phyloP scores from a whole-genome alignment of 2,797 vertebrate species.

The Stomatorhinus walkeri region DNA sequence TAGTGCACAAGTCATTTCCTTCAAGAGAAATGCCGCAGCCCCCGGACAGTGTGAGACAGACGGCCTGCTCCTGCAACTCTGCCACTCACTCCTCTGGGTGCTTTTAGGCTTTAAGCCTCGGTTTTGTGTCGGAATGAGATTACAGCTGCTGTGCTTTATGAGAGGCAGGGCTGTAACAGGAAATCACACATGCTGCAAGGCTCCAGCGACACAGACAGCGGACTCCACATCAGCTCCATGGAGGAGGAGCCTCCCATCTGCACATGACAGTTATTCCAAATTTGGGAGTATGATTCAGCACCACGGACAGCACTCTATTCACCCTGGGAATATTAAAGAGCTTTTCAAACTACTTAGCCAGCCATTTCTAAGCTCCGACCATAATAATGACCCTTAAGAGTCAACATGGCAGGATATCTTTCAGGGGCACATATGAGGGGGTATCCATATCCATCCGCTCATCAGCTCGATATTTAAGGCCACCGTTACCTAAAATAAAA shows the following conservation, averaged over 20 bases:
- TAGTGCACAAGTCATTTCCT: not conserved
- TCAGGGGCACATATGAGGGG: not conserved
- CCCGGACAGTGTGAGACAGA: not conserved
- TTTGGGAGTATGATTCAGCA: not conserved
- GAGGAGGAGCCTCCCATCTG: not conserved
- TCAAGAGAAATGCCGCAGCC: not conserved
- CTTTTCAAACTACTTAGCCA: not conserved
- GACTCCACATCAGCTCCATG: not conserved
- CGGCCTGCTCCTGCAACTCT: not conserved
- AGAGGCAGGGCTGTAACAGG: not conserved
- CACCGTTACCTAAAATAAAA: not conserved
- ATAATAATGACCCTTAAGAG: not conserved
- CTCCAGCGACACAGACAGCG: not conserved
- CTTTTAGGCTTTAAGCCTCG: not conserved
- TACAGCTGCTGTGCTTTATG: not conserved
- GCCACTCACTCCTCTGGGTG: not conserved
- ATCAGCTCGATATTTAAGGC: not conserved
- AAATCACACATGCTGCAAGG: not conserved
- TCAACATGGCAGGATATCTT: not conserved
- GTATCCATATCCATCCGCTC: not conserved
- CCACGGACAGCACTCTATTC: not conserved
- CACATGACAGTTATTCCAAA: not conserved
- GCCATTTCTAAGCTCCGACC: not conserved
- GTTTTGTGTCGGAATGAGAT: constrained; percentile 3
- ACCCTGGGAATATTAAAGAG: not conserved